These are phyloP conservation scores for Samia ricini DNA, from an alignment of 1,140 invertebrate genomes.

Conservation along the genomic window DNA sequence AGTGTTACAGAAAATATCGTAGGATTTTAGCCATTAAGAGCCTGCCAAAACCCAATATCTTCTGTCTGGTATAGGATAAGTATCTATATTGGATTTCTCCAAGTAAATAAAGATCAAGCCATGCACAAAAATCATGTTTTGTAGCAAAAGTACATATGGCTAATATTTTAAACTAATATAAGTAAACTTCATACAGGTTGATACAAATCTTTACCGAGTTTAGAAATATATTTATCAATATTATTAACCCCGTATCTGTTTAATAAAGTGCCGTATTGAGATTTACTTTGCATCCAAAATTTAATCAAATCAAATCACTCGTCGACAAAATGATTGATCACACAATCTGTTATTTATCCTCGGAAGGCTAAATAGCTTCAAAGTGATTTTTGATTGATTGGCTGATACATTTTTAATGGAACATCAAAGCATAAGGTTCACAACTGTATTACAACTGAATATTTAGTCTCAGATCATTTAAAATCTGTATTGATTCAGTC, in stretches of 20 bases:
- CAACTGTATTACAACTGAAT: not conserved
- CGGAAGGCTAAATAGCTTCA: conserved; percentile 17
- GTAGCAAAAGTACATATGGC: not conserved
- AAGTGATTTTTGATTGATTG: conserved; percentile 47
- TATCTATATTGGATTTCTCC: no score
- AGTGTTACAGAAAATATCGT: no score
- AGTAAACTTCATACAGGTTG: no score
- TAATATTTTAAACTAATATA: not conserved
- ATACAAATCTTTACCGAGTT: no score
- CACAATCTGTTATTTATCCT: conserved; percentile 9
- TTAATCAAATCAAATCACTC: conserved; percentile 18
- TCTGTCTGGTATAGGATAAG: no score
- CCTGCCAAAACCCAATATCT: no score
- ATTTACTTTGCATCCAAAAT: conserved; percentile 2
- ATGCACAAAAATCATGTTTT: no score
- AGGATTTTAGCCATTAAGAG: no score
- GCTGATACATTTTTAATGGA: conserved; percentile 29
- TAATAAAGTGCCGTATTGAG: not conserved
- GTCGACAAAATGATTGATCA: conserved; percentile 45
- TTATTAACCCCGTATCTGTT: not conserved
- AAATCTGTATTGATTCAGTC: not conserved
- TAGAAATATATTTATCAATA: not conserved
- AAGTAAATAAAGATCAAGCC: no score
- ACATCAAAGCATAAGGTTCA: conserved; percentile 1
- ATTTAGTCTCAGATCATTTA: not conserved